Evolutionary conservation across 2,888 invertebrate species (phyloP).

Genomic region (Lottia gigantea): DNA sequence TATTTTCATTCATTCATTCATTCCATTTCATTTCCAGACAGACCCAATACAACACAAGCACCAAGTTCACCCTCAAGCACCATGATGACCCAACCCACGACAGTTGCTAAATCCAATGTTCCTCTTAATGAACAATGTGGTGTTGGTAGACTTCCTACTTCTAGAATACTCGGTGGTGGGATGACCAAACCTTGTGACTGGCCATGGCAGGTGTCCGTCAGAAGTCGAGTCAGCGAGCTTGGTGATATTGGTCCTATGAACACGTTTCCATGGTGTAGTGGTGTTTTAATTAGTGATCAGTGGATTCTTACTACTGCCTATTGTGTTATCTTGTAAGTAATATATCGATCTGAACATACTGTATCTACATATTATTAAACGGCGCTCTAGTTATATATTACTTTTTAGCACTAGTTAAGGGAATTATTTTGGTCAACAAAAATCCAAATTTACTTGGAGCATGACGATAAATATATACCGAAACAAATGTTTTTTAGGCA

Average conservation of each 20-base stretch:
- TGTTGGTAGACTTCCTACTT: neutral
- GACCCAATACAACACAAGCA: neutral
- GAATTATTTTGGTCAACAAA: too few relatives aligned
- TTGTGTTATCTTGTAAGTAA: neutral
- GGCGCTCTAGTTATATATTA: too few relatives aligned
- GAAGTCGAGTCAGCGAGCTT: neutral
- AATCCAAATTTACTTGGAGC: too few relatives aligned
- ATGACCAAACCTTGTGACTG: constrained; percentile 6
- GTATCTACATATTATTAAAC: too few relatives aligned
- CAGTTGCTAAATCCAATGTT: neutral
- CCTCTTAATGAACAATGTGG: neutral
- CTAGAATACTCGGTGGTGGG: neutral
- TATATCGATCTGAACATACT: neutral
- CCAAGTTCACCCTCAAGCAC: neutral
- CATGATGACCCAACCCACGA: neutral
- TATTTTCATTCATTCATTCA: too few relatives aligned
- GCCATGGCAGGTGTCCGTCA: neutral
- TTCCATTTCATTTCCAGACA: neutral
- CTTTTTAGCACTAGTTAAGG: too few relatives aligned
- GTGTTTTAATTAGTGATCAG: neutral
- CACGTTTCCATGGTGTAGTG: constrained; percentile 4
- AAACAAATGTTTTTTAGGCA: too few relatives aligned
- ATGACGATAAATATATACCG: too few relatives aligned
- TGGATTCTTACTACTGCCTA: neutral
- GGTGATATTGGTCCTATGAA: neutral